A percentile compares a stretch with the other conserved stretches of the same genome.
phyloP scores from a whole-genome alignment of 2,113 vertebrate genomes.

The Periophthalmodon schlosseri region DNA sequence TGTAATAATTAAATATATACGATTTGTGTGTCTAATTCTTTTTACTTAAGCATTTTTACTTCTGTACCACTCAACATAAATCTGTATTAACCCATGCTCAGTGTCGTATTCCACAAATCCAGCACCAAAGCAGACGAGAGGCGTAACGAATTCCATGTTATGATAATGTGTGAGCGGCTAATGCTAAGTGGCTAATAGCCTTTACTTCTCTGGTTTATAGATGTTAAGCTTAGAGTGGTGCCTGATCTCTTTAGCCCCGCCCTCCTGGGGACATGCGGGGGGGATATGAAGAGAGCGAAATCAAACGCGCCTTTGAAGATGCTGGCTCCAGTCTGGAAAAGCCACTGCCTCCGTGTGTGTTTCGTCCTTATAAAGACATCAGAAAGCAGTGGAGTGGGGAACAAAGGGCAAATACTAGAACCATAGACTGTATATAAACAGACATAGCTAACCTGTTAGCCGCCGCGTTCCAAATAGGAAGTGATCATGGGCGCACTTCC shows the following conservation, averaged over 20 bases:
- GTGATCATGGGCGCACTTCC: too few relatives aligned
- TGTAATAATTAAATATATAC: not conserved
- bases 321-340: constrained; percentile 51
- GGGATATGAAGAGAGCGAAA: constrained; percentile 56
- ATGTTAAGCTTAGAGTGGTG: constrained; percentile 40
- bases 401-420: constrained; percentile 26
- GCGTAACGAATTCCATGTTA: constrained; percentile 29
- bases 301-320: constrained; percentile 68
- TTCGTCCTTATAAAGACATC: constrained; percentile 66
- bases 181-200: constrained; percentile 37
- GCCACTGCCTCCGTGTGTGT: constrained; percentile 19
- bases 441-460: too few relatives aligned
- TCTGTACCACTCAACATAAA: not conserved
- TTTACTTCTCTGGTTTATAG: constrained; percentile 29
- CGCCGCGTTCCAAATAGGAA: too few relatives aligned
- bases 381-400: constrained; percentile 48
- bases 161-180: constrained; percentile 43
- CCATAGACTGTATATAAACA: too few relatives aligned
- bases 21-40: not conserved
- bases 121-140: constrained; percentile 15
- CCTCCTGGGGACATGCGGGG: constrained; percentile 40
- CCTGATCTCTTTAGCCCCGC: constrained; percentile 37
- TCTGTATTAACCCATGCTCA: constrained; percentile 16
- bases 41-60: not conserved
- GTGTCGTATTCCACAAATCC: constrained; percentile 27